These are phyloP conservation scores for Diarsia rubi DNA, from an alignment of 2,888 invertebrate genomes.

Conservation along the genomic window DNA sequence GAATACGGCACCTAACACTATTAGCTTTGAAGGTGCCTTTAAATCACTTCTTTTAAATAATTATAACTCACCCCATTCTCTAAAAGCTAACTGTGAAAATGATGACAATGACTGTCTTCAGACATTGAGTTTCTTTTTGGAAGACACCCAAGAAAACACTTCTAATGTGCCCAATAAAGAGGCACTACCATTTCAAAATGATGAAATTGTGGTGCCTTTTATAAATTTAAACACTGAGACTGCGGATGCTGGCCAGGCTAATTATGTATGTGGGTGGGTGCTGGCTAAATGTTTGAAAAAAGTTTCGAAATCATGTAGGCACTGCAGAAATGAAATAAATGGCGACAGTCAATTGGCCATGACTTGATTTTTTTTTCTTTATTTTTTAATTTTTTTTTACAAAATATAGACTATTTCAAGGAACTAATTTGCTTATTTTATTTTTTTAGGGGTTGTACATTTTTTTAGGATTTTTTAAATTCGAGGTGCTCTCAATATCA, in stretches of 20 bases:
- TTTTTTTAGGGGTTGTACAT: no score
- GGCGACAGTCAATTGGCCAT: not conserved
- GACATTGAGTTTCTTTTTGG: not conserved
- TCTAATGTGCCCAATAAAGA: not conserved
- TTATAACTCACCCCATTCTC: slow-evolving; percentile 44
- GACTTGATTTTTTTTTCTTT: no score
- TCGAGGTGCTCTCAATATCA: no score
- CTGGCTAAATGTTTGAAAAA: not conserved
- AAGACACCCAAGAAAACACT: not conserved
- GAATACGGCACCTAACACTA: slow-evolving; percentile 47
- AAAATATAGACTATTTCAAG: no score
- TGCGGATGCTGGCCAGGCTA: not conserved
- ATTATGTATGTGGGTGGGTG: not conserved
- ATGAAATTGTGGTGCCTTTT: not conserved
- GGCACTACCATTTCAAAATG: not conserved
- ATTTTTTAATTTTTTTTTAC: no score
- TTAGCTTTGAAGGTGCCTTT: slow-evolving; percentile 63
- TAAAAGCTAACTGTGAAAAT: slow-evolving; percentile 59
- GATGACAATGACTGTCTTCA: not conserved
- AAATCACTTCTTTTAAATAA: slow-evolving; percentile 64
- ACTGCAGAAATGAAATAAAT: not conserved
- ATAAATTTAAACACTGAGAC: not conserved
- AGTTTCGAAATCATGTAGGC: not conserved
- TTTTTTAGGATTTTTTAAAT: no score
- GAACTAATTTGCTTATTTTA: no score